Percentiles rank a stretch among this genome's conserved stretches.
Conservation (phyloP, 2,888 invertebrate species). For the Parasteatoda lunata region DNA sequence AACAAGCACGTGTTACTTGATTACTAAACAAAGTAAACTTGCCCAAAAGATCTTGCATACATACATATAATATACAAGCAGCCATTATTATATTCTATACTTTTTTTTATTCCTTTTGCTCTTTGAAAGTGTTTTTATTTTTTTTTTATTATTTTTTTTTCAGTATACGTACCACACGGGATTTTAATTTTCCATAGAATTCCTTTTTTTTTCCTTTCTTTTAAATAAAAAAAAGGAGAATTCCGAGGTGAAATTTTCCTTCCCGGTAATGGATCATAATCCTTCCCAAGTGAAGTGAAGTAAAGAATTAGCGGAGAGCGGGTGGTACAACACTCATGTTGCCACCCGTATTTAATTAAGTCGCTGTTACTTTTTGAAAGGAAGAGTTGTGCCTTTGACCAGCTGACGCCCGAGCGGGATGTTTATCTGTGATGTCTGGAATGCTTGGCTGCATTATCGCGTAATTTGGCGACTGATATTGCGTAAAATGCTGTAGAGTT, state of each 20-base stretch:
- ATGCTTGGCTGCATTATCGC: constrained; percentile 32
- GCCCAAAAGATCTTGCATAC: constrained; percentile 42
- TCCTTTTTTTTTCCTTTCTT: constrained; percentile 26
- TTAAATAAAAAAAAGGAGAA: constrained; percentile 13
- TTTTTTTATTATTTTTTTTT: constrained; percentile 29
- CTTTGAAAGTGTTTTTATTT: constrained; percentile 5
- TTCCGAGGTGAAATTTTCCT: constrained; percentile 50
- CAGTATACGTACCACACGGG: constrained; percentile 44
- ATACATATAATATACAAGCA: constrained; percentile 58
- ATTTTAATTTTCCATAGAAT: constrained; percentile 57
- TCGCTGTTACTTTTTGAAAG: constrained; percentile 65
- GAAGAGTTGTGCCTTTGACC: constrained; percentile 56
- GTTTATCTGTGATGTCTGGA: constrained; percentile 2
- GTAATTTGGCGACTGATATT: neutral
- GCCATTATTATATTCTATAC: constrained; percentile 39
- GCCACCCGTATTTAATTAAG: constrained; percentile 67
- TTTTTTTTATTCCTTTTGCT: constrained; percentile 2
- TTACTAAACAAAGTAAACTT: constrained; percentile 57
- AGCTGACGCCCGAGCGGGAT: constrained; percentile 61
- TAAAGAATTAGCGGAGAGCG: constrained; percentile 61
- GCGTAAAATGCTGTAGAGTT: too few species aligned
- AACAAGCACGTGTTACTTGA: constrained; percentile 58
- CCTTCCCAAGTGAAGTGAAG: constrained; percentile 60
- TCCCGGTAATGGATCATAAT: constrained; percentile 66
- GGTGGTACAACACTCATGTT: constrained; percentile 48